phyloP scores from a whole-genome alignment of 1,140 invertebrate species.

The Anoplophora glabripennis region DNA sequence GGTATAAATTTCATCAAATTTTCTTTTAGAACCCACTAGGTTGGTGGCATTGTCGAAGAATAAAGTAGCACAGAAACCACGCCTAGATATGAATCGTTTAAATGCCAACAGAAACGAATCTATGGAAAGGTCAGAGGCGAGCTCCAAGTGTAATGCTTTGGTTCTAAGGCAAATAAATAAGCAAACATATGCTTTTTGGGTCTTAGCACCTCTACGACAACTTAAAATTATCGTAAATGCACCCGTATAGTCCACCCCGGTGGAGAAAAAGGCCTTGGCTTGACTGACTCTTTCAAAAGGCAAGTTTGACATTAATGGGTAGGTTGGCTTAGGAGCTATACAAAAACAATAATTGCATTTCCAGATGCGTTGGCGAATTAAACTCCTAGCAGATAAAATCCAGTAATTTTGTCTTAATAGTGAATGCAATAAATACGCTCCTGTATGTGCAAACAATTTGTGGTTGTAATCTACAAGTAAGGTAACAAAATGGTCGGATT shows the following conservation, averaged over 20 bases:
- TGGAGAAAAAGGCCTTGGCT: slow-evolving; percentile 24
- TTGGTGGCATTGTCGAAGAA: no score
- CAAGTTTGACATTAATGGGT: slow-evolving; percentile 2
- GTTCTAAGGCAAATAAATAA: slow-evolving; percentile 15
- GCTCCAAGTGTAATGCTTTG: slow-evolving; percentile 38
- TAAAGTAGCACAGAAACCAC: no score
- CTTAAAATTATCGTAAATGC: slow-evolving; percentile 24
- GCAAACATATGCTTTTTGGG: slow-evolving; percentile 33
- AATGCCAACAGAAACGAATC: not conserved
- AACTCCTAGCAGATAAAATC: not conserved
- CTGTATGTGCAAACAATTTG: not conserved
- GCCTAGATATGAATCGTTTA: no score
- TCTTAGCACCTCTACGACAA: slow-evolving; percentile 14
- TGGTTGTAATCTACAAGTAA: slow-evolving; percentile 1
- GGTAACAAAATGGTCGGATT: not conserved
- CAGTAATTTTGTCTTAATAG: slow-evolving; percentile 1
- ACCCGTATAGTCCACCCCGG: slow-evolving; percentile 40
- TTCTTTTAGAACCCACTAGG: no score
- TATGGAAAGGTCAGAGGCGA: not conserved
- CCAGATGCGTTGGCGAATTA: slow-evolving; percentile 1
- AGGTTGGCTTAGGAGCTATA: not conserved
- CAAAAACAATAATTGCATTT: not conserved
- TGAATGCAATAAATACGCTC: not conserved
- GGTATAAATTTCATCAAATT: no score
- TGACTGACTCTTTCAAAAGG: slow-evolving; percentile 2